Conservation (phyloP, 2,113 vertebrate genomes). For the Meleagris gallopavo region DNA sequence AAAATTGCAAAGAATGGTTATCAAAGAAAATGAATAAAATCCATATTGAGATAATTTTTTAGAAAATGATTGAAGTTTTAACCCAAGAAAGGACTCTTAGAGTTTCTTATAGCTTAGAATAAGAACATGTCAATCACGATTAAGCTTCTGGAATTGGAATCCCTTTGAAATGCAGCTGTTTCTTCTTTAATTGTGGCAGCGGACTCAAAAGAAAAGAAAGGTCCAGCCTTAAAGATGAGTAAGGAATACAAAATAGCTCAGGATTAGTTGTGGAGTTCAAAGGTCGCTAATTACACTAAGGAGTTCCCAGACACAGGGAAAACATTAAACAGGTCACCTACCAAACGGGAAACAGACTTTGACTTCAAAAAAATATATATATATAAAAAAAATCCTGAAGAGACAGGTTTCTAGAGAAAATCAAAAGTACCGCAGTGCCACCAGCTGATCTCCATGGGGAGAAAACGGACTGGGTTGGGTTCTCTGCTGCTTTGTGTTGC, state of each 20-base stretch:
- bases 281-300: conserved; percentile 89
- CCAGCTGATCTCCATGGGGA: conserved; percentile 74
- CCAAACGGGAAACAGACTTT: conserved; percentile 85
- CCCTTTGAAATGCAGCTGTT: conserved; percentile 92
- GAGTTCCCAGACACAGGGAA: conserved; percentile 89
- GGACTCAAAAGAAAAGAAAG: conserved; percentile 86
- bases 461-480: conserved; percentile 68
- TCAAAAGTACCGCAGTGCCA: conserved; percentile 70
- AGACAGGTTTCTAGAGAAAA: conserved; percentile 82
- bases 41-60: conserved; percentile 91
- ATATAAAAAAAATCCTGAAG: conserved; percentile 67
- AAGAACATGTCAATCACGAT: conserved; percentile 90
- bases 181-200: conserved; percentile 88
- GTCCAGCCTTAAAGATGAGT: conserved; percentile 89
- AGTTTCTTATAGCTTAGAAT: conserved; percentile 90
- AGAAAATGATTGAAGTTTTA: conserved; percentile 92
- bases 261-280: conserved; percentile 88
- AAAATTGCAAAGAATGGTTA: conserved; percentile 84
- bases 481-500: not conserved
- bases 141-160: conserved; percentile 89
- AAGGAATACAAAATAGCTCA: conserved; percentile 89
- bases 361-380: conserved; percentile 78
- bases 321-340: conserved; percentile 90
- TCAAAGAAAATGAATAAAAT: conserved; percentile 91
- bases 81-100: conserved; percentile 89